Conservation (phyloP, 2,113 vertebrate species). For the Psittacara wagleri region DNA sequence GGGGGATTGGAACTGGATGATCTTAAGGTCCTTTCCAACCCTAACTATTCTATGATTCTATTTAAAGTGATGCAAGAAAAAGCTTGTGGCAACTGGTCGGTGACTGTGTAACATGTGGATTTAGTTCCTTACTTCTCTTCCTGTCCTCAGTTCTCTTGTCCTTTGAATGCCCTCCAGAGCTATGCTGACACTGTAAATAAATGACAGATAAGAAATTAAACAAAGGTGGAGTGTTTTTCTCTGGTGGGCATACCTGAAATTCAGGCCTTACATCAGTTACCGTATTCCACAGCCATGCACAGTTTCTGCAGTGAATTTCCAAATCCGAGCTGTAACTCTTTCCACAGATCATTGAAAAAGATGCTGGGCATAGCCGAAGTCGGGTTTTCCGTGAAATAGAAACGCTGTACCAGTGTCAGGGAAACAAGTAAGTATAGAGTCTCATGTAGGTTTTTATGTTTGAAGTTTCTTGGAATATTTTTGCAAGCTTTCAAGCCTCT, state of each 20-base stretch:
- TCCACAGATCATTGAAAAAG: conserved; percentile 92
- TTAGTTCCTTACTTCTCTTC: conserved; percentile 24
- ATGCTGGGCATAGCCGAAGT: conserved; percentile 88
- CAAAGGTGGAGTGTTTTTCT: neutral
- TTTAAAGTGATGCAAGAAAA: conserved; percentile 14
- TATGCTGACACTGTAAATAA: neutral
- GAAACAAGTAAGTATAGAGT: conserved; percentile 84
- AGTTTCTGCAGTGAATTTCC: neutral
- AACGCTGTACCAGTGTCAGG: conserved; percentile 96
- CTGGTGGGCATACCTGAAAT: neutral
- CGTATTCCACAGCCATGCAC: neutral
- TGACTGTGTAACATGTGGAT: neutral
- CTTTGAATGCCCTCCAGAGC: neutral
- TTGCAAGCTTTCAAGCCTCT: neutral
- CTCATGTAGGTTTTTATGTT: neutral
- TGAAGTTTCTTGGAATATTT: neutral
- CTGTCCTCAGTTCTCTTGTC: neutral
- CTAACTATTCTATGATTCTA: too few species aligned
- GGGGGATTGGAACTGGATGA: too few species aligned
- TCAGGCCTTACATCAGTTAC: neutral
- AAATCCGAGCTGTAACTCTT: conserved; percentile 5
- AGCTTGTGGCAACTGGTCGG: neutral
- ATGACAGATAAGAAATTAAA: neutral
- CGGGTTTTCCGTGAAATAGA: conserved; percentile 95
- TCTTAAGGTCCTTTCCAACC: too few species aligned